phyloP scores from a whole-genome alignment of 2,113 vertebrate genomes.

The Mustela lutreola region DNA sequence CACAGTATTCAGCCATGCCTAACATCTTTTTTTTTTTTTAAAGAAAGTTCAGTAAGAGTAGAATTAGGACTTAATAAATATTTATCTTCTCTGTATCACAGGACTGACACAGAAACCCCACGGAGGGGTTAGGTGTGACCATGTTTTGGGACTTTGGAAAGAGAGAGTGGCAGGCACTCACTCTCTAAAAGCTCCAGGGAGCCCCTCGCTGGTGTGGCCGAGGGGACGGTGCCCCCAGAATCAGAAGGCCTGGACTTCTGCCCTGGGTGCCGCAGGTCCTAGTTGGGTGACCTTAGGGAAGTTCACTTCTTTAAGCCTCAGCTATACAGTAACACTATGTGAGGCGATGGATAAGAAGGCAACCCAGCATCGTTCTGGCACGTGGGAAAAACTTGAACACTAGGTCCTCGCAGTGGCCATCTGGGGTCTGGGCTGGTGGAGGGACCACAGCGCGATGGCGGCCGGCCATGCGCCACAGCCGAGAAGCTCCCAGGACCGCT shows the following conservation, averaged over 20 bases:
- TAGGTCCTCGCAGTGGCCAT: no score
- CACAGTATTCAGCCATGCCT: no score
- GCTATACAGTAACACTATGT: background rate
- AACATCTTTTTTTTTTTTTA: no score
- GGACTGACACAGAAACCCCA: background rate
- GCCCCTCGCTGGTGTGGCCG: accelerated
- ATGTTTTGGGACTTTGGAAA: background rate
- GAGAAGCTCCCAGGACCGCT: background rate
- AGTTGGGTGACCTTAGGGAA: background rate
- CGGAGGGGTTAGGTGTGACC: background rate
- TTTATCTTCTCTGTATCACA: background rate
- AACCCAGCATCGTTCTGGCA: background rate
- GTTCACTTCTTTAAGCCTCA: background rate
- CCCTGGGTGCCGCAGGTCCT: background rate
- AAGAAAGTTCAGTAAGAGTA: background rate
- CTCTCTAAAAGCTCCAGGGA: background rate
- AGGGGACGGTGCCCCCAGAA: background rate
- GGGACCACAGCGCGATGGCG: background rate
- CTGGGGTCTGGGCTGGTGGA: background rate
- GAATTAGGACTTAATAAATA: background rate
- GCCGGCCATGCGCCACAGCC: accelerated
- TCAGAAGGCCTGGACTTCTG: background rate
- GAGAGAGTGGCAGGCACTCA: background rate
- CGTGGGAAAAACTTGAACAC: background rate
- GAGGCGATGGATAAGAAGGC: background rate